Evolutionary conservation across 2,888 invertebrate genomes (phyloP).

Genomic region (Rhagophthalmus giganteus): DNA sequence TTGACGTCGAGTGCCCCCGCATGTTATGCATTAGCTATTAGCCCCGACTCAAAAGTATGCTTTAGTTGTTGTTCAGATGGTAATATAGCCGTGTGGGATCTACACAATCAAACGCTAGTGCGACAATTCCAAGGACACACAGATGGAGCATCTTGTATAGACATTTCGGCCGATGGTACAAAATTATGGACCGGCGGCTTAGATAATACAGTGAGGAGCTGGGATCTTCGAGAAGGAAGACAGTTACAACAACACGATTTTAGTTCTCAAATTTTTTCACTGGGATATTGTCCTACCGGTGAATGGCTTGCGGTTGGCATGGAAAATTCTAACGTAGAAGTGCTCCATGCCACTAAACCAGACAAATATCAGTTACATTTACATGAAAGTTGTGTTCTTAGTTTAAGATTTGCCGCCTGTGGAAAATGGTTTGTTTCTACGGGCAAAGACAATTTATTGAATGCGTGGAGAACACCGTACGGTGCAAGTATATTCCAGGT

Average conservation of each 20-base stretch:
- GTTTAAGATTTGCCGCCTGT: constrained; percentile 87
- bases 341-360: constrained; percentile 82
- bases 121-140: constrained; percentile 90
- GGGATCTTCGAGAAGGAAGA: constrained; percentile 90
- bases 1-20: constrained; percentile 93
- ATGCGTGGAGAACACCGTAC: constrained; percentile 94
- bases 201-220: constrained; percentile 88
- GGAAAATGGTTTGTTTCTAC: constrained; percentile 97
- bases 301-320: constrained; percentile 97
- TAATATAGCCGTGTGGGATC: constrained; percentile 96
- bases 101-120: constrained; percentile 91
- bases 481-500: constrained; percentile 96
- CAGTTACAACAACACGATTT: constrained; percentile 93
- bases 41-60: constrained; percentile 94
- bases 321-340: constrained; percentile 96
- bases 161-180: constrained; percentile 90
- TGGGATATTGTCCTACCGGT: constrained; percentile 93
- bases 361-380: constrained; percentile 95
- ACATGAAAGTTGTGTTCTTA: constrained; percentile 94
- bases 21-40: constrained; percentile 96
- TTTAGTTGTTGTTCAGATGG: constrained; percentile 98
- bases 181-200: constrained; percentile 95
- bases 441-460: constrained; percentile 90
- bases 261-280: constrained; percentile 89
- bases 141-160: constrained; percentile 95